Percentiles rank a stretch among this genome's conserved stretches.
These are phyloP conservation scores for Adelosebastes latens DNA, from an alignment of 2,797 vertebrate genomes.

Conservation along the genomic window DNA sequence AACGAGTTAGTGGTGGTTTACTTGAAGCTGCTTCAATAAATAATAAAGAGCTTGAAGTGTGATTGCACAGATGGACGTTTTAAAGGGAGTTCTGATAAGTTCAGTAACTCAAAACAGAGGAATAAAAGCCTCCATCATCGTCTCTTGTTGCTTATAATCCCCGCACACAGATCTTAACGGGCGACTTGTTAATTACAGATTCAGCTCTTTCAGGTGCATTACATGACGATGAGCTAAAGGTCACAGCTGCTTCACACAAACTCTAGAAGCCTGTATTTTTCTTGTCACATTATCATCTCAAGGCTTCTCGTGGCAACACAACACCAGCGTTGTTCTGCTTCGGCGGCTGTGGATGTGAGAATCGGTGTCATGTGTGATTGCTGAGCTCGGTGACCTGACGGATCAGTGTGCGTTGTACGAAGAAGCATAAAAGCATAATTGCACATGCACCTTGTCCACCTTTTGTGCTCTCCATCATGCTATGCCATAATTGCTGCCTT, in stretches of 20 bases:
- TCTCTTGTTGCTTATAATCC: conserved; percentile 5
- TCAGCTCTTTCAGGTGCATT: conserved; percentile 35
- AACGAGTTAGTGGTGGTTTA: neutral
- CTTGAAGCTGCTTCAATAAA: neutral
- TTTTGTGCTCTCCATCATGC: conserved; percentile 16
- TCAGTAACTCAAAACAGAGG: neutral
- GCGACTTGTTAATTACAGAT: conserved; percentile 33
- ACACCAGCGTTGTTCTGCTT: conserved; percentile 15
- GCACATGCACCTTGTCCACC: conserved; percentile 21
- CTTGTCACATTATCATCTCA: conserved; percentile 47
- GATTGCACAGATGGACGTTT: neutral
- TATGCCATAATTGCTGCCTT: conserved; percentile 46
- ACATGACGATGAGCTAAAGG: conserved; percentile 27
- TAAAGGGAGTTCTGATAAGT: neutral
- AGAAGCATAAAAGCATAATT: conserved; percentile 35
- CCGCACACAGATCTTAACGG: neutral
- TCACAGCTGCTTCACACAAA: conserved; percentile 48
- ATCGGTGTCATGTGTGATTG: conserved; percentile 4
- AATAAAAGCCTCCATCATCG: neutral
- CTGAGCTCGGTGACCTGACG: conserved; percentile 13
- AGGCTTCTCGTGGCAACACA: conserved; percentile 1
- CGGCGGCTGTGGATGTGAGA: conserved; percentile 16
- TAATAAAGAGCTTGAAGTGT: neutral
- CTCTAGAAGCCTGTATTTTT: conserved; percentile 39
- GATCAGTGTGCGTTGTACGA: neutral